A percentile compares a stretch with the other conserved stretches of the same genome.
Conservation (phyloP, 2,797 vertebrate genomes). For the Garrulus glandarius region DNA sequence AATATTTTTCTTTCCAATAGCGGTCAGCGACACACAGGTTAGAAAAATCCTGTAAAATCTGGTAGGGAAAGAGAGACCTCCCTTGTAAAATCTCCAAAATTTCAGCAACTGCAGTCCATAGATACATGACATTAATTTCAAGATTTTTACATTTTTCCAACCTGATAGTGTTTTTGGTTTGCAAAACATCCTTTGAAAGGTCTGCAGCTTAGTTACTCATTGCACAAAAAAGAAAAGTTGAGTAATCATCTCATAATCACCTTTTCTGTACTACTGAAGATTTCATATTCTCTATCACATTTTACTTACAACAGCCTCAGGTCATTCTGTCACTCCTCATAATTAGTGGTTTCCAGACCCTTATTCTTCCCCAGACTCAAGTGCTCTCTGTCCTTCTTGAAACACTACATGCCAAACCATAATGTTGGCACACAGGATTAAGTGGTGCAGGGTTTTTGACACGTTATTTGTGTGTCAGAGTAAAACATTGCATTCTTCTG, state of each 20-base stretch:
- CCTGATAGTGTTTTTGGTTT: not conserved
- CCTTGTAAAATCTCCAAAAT: not conserved
- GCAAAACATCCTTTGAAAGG: not conserved
- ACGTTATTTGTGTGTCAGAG: not conserved
- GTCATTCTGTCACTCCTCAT: not conserved
- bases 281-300: not conserved
- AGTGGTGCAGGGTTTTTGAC: not conserved
- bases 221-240: not conserved
- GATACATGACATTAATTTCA: not conserved
- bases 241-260: not conserved
- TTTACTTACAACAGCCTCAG: not conserved
- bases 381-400: not conserved
- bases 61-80: not conserved
- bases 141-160: not conserved
- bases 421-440: not conserved
- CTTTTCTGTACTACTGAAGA: not conserved
- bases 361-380: not conserved
- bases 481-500: not conserved
- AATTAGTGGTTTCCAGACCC: not conserved
- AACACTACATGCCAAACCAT: not conserved
- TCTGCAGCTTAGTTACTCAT: not conserved
- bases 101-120: not conserved
- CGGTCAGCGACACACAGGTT: not conserved
- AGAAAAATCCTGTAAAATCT: not conserved
- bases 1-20: not conserved